phyloP scores from a whole-genome alignment of 1,140 invertebrate species.

The Cyclina sinensis region DNA sequence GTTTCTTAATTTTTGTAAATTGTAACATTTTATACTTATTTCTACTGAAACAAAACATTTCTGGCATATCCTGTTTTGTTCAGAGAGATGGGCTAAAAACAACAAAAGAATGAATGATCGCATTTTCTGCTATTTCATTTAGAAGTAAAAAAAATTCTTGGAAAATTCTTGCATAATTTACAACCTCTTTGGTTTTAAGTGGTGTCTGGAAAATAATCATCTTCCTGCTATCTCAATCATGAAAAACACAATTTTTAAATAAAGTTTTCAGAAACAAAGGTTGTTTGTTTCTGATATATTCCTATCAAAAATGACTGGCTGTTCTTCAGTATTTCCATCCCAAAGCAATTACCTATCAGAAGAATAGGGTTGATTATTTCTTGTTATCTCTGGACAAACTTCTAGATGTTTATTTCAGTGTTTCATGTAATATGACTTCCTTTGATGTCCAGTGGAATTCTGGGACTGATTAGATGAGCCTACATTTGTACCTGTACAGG shows the following conservation, averaged over 20 bases:
- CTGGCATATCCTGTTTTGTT: background rate
- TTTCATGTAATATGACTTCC: conserved; percentile 53
- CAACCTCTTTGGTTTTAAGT: background rate
- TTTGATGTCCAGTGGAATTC: conserved; percentile 47
- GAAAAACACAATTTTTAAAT: background rate
- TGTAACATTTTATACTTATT: too few relatives aligned
- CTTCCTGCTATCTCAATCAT: background rate
- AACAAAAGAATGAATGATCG: too few relatives aligned
- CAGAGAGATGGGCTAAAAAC: too few relatives aligned
- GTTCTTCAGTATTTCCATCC: background rate
- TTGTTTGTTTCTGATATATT: background rate
- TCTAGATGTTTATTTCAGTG: conserved; percentile 10
- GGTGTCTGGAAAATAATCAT: background rate
- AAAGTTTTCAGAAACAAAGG: background rate
- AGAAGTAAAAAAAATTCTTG: too few relatives aligned
- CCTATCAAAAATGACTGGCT: background rate
- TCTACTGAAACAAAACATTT: background rate
- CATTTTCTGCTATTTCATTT: too few relatives aligned
- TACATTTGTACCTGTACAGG: conserved; percentile 7
- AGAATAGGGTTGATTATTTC: conserved; percentile 30
- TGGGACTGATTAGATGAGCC: conserved; percentile 8
- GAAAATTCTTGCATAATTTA: background rate
- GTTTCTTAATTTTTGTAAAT: too few relatives aligned
- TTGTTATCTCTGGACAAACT: conserved; percentile 27
- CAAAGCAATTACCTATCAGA: background rate